These are phyloP conservation scores for Kryphioiulus occultus DNA, from an alignment of 2,888 invertebrate genomes.

Conservation along the genomic window DNA sequence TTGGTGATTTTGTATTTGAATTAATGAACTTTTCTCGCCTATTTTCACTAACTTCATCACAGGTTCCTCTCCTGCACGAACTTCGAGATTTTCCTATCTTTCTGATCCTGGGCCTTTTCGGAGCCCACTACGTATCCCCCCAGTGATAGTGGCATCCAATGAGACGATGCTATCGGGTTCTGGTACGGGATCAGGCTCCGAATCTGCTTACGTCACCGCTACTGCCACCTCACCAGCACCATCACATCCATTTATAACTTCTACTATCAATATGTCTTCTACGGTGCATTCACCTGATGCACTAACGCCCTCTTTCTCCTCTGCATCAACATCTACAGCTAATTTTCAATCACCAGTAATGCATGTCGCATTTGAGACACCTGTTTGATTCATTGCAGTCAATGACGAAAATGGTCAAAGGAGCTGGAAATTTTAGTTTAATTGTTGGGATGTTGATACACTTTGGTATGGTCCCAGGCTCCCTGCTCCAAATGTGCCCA, in stretches of 20 bases:
- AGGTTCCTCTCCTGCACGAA: constrained; percentile 52
- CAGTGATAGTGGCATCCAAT: constrained; percentile 44
- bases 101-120: constrained; percentile 53
- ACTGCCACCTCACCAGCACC: constrained; percentile 39
- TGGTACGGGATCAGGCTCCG: constrained; percentile 40
- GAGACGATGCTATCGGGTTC: not conserved
- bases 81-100: constrained; percentile 53
- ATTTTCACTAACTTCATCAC: constrained; percentile 11
- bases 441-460: too few species aligned
- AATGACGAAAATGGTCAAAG: not conserved
- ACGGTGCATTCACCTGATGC: constrained; percentile 45
- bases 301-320: constrained; percentile 3
- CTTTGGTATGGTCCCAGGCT: too few species aligned
- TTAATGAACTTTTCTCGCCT: constrained; percentile 18
- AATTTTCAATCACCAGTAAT: constrained; percentile 4
- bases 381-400: constrained; percentile 48
- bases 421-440: not conserved
- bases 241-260: constrained; percentile 11
- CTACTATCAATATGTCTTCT: constrained; percentile 25
- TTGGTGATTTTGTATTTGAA: not conserved
- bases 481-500: too few species aligned
- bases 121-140: constrained; percentile 46
- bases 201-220: constrained; percentile 43
- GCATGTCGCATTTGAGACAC: constrained; percentile 54
- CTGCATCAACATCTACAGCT: constrained; percentile 33